phyloP scores from a whole-genome alignment of 1,140 invertebrate species.

The Drosophila ercepeae region DNA sequence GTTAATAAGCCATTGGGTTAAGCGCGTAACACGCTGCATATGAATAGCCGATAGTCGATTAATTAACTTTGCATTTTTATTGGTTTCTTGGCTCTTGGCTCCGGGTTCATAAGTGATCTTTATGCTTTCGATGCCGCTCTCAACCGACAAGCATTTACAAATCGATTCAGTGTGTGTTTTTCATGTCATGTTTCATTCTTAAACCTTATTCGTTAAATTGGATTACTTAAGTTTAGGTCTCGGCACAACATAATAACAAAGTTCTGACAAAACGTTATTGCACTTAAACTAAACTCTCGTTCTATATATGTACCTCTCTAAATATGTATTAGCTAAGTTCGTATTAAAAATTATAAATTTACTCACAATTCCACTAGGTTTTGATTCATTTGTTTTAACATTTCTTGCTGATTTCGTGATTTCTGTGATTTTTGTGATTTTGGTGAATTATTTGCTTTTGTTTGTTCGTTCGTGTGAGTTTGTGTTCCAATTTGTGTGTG shows the following conservation, averaged over 20 bases:
- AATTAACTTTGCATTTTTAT: slow-evolving; percentile 80
- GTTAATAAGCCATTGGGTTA: slow-evolving; percentile 59
- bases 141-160: slow-evolving; percentile 70
- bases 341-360: slow-evolving; percentile 58
- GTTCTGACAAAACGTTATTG: slow-evolving; percentile 34
- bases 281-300: slow-evolving; percentile 61
- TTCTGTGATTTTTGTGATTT: neutral
- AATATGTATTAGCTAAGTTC: slow-evolving; percentile 44
- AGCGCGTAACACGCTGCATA: slow-evolving; percentile 51
- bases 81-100: slow-evolving; percentile 44
- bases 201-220: slow-evolving; percentile 49
- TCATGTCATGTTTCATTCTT: slow-evolving; percentile 26
- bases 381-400: slow-evolving; percentile 26
- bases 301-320: slow-evolving; percentile 21
- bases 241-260: slow-evolving; percentile 71
- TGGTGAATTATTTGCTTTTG: slow-evolving; percentile 13
- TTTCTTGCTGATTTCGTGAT: too few relatives aligned
- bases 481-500: slow-evolving; percentile 51
- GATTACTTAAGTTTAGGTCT: slow-evolving; percentile 56
- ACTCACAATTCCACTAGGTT: slow-evolving; percentile 61
- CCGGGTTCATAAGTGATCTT: slow-evolving; percentile 10
- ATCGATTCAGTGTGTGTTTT: slow-evolving; percentile 44
- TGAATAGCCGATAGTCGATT: slow-evolving; percentile 38
- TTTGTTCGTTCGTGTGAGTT: slow-evolving; percentile 11
- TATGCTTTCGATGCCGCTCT: slow-evolving; percentile 14